Conservation (phyloP, 2,888 invertebrate genomes). For the Mystacides longicornis region DNA sequence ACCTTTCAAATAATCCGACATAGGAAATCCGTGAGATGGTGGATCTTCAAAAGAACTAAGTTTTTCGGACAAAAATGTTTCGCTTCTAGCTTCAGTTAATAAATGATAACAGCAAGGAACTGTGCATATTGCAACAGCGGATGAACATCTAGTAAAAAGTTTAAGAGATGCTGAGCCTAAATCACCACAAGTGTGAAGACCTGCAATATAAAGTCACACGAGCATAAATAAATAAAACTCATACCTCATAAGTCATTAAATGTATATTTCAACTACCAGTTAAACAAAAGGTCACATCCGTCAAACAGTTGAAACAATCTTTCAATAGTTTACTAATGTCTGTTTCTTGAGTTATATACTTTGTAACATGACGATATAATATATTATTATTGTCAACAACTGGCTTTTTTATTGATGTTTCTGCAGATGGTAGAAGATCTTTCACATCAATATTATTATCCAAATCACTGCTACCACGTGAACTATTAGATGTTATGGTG, state of each 20-base stretch:
- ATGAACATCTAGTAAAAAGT: constrained; percentile 52
- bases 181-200: constrained; percentile 87
- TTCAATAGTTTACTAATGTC: constrained; percentile 46
- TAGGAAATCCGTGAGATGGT: constrained; percentile 54
- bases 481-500: too few relatives aligned
- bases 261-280: constrained; percentile 35
- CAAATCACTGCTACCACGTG: too few relatives aligned
- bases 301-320: constrained; percentile 38
- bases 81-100: constrained; percentile 52
- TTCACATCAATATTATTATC: not conserved
- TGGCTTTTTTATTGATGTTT: not conserved
- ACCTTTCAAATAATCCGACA: constrained; percentile 53
- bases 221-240: not conserved
- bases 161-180: constrained; percentile 65
- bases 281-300: constrained; percentile 43
- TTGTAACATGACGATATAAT: constrained; percentile 53
- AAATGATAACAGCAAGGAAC: constrained; percentile 90
- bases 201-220: constrained; percentile 38
- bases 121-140: constrained; percentile 59
- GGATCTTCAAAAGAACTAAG: constrained; percentile 28
- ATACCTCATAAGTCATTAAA: not conserved
- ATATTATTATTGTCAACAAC: not conserved
- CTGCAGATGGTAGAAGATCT: not conserved
- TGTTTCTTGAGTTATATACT: constrained; percentile 53
- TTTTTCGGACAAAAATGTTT: constrained; percentile 33